A percentile compares a stretch with the other conserved stretches of the same genome.
Evolutionary conservation across 2,797 vertebrate genomes (phyloP).

Genomic region (Antennarius maculatus): DNA sequence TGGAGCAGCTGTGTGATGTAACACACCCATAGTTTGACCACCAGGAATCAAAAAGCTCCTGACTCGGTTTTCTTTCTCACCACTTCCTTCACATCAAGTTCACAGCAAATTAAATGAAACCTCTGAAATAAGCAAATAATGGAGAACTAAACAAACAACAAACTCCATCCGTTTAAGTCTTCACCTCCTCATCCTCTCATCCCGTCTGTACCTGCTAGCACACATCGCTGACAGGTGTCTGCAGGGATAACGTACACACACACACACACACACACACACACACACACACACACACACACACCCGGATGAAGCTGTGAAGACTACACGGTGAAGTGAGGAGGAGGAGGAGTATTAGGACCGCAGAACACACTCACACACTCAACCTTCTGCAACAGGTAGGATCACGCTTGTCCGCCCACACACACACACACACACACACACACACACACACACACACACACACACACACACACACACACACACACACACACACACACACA

Average conservation of each 20-base stretch:
- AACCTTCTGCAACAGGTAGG: conserved; percentile 66
- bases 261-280: too few relatives aligned
- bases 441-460: too few relatives aligned
- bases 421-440: conserved; percentile 22
- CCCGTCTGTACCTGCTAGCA: neutral
- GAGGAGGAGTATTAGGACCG: conserved; percentile 22
- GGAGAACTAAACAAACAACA: conserved; percentile 12
- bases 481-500: conserved; percentile 3
- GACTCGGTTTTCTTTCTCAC: neutral
- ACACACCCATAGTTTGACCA: neutral
- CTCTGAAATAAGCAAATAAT: neutral
- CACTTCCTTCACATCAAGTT: neutral
- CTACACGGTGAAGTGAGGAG: conserved; percentile 22
- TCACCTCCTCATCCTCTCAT: conserved; percentile 18
- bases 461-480: neutral
- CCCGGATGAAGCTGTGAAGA: conserved; percentile 17
- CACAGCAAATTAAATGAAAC: neutral
- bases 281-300: neutral
- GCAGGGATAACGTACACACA: neutral
- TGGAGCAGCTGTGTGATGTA: neutral
- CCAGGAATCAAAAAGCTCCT: neutral
- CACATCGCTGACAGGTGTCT: conserved; percentile 10
- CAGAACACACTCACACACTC: conserved; percentile 22
- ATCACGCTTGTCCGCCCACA: conserved; percentile 69
- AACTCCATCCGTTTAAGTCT: conserved; percentile 11